Evolutionary conservation across 2,888 invertebrate species (phyloP).

Genomic region (Chloromyia formosa): DNA sequence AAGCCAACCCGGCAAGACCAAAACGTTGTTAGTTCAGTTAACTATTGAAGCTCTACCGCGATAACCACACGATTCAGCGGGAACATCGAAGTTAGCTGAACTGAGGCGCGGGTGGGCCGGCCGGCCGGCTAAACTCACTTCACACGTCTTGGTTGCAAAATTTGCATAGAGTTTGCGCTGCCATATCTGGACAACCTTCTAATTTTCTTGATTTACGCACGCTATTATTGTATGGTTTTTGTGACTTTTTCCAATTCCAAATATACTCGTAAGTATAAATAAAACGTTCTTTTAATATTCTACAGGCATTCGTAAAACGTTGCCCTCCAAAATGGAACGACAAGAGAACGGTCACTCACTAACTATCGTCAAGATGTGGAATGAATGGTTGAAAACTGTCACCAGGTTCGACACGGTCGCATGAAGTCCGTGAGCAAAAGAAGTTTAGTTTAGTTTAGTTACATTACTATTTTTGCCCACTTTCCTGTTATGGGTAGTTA

Average conservation of each 20-base stretch:
- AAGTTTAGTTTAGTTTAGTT: background rate
- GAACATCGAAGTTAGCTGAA: background rate
- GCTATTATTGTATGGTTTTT: background rate
- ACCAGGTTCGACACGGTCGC: background rate
- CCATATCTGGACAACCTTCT: slow-evolving; percentile 3
- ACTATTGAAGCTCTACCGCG: background rate
- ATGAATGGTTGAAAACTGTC: background rate
- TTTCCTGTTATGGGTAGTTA: slow-evolving; percentile 1
- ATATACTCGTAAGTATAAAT: slow-evolving; percentile 19
- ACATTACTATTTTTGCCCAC: background rate
- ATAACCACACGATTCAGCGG: background rate
- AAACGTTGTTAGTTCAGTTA: background rate
- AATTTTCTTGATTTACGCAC: slow-evolving; percentile 20
- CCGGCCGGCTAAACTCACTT: background rate
- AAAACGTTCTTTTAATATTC: slow-evolving; percentile 25
- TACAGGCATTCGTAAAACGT: slow-evolving; percentile 24
- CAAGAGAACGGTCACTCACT: slow-evolving; percentile 19
- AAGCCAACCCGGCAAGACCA: background rate
- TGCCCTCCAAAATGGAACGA: slow-evolving; percentile 5
- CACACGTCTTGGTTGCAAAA: background rate
- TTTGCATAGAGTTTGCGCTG: slow-evolving; percentile 18
- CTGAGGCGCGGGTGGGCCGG: background rate
- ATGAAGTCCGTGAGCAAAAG: background rate
- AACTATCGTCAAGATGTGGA: background rate
- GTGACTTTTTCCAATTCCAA: slow-evolving; percentile 22